Conservation (phyloP, 1,140 invertebrate genomes). For the Brachionus calyciflorus region DNA sequence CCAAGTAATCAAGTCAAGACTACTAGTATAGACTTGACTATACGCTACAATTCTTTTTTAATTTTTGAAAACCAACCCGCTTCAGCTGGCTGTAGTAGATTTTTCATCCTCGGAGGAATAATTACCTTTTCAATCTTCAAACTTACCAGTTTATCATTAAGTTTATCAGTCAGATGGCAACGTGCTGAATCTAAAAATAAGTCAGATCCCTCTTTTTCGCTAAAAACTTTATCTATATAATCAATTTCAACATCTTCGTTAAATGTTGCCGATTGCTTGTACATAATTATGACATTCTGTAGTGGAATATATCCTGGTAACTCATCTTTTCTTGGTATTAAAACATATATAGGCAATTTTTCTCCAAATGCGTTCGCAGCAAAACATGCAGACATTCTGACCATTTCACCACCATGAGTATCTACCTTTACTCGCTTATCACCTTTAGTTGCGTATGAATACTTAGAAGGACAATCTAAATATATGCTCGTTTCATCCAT, state of each 20-base stretch:
- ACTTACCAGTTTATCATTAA: not conserved
- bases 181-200: not conserved
- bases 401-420: not conserved
- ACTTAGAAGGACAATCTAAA: not conserved
- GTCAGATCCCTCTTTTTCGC: not conserved
- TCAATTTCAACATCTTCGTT: not conserved
- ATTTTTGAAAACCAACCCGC: not conserved
- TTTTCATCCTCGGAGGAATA: not conserved
- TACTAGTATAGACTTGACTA: too few relatives aligned
- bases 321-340: not conserved
- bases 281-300: not conserved
- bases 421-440: not conserved
- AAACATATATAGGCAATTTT: not conserved
- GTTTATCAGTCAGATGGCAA: not conserved
- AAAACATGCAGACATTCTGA: not conserved
- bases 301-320: not conserved
- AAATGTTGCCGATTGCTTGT: not conserved
- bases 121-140: not conserved
- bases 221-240: not conserved
- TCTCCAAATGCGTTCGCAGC: not conserved
- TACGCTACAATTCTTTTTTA: too few relatives aligned
- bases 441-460: not conserved
- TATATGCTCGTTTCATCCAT: not conserved
- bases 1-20: too few relatives aligned
- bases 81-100: not conserved